These are phyloP conservation scores for Platypus cylindrus DNA, from an alignment of 2,888 invertebrate species.

Conservation along the genomic window DNA sequence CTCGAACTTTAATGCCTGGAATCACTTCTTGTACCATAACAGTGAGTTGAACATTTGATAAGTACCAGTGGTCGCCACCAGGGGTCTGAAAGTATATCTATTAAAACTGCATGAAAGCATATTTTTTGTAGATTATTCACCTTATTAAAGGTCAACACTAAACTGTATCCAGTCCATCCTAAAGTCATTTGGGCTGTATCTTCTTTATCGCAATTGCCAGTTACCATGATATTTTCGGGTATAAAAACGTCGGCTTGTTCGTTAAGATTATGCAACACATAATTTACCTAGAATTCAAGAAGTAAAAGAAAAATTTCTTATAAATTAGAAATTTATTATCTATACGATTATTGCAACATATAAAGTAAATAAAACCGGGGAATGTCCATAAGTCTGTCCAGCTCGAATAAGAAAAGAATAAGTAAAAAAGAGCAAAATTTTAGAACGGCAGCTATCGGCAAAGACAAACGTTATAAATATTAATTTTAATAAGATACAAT, in stretches of 20 bases:
- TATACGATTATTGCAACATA: too few relatives aligned
- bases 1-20: constrained; percentile 27
- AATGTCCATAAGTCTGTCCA: too few relatives aligned
- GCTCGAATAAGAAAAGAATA: too few relatives aligned
- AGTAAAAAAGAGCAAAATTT: too few relatives aligned
- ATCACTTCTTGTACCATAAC: constrained; percentile 45
- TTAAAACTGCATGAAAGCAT: constrained; percentile 3
- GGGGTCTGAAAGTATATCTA: constrained; percentile 61
- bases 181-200: constrained; percentile 59
- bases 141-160: constrained; percentile 70
- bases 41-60: constrained; percentile 59
- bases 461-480: too few relatives aligned
- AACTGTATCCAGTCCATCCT: constrained; percentile 61
- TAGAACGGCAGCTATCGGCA: too few relatives aligned
- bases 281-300: too few relatives aligned
- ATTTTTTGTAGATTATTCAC: constrained; percentile 33
- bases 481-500: too few relatives aligned
- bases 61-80: constrained; percentile 82
- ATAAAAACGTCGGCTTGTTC: constrained; percentile 57
- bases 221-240: constrained; percentile 57
- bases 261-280: constrained; percentile 28
- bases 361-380: too few relatives aligned
- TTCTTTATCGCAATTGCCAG: constrained; percentile 62
- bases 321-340: too few relatives aligned
- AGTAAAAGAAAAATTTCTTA: too few relatives aligned